Conservation (phyloP, 2,888 invertebrate species). For the Dysmachus trigonus region DNA sequence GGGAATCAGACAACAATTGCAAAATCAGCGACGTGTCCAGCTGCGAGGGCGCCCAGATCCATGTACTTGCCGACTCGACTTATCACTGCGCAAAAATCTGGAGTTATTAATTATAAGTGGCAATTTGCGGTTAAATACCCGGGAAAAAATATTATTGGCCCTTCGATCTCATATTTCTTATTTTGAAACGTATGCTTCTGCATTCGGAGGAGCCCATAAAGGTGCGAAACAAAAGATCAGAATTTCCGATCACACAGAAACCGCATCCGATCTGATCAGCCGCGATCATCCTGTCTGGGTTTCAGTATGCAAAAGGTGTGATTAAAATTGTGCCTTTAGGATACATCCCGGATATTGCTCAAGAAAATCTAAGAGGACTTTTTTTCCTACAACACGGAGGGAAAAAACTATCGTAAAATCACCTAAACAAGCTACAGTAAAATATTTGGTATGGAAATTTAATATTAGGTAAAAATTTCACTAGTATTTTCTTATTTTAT, state of each 20-base stretch:
- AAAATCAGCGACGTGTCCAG: neutral
- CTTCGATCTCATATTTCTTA: neutral
- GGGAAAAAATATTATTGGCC: neutral
- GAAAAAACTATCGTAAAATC: no score
- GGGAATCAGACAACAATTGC: neutral
- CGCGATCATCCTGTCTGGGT: neutral
- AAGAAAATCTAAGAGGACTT: neutral
- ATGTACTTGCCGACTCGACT: neutral
- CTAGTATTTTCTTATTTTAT: no score
- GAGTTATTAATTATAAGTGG: neutral
- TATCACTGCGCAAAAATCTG: neutral
- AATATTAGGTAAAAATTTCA: no score
- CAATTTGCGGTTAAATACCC: neutral
- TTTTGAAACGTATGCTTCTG: neutral
- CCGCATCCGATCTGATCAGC: conserved; percentile 22
- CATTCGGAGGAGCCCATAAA: neutral
- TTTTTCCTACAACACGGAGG: neutral
- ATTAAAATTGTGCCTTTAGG: neutral
- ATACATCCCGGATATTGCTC: conserved; percentile 4
- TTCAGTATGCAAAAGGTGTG: neutral
- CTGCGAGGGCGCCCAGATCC: neutral
- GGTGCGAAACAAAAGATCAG: neutral
- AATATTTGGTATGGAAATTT: no score
- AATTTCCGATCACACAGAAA: neutral
- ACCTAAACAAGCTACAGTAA: no score